phyloP scores from a whole-genome alignment of 1,140 invertebrate species.

The Oryzaephilus surinamensis region DNA sequence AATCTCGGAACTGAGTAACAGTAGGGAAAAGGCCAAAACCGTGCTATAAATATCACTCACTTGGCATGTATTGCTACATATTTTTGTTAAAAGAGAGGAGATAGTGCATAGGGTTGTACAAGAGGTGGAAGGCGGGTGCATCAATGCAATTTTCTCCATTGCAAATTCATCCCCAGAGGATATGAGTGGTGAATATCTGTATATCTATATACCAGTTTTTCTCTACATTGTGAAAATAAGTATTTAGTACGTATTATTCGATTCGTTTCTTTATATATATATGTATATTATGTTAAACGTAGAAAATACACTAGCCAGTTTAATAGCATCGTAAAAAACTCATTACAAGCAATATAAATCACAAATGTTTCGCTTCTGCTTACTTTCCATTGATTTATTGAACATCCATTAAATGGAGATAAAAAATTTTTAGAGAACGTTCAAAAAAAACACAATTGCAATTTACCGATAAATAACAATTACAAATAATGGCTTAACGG shows the following conservation, averaged over 20 bases:
- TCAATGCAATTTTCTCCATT: background rate
- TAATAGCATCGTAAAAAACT: constrained; percentile 19
- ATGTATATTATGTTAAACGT: constrained; percentile 1
- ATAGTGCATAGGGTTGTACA: constrained; percentile 11
- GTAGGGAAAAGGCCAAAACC: constrained; percentile 26
- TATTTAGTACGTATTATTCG: too few species aligned
- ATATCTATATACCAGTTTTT: background rate
- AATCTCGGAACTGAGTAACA: constrained; percentile 24
- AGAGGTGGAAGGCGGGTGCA: constrained; percentile 1
- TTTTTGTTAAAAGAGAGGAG: constrained; percentile 28
- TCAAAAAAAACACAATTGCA: too few species aligned
- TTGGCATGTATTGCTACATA: constrained; percentile 25
- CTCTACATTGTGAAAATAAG: too few species aligned
- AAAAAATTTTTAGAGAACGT: too few species aligned
- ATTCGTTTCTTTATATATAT: background rate
- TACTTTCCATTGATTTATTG: constrained; percentile 14
- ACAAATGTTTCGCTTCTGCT: constrained; percentile 13
- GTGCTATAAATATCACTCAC: constrained; percentile 26
- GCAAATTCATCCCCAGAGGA: background rate
- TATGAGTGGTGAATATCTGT: background rate
- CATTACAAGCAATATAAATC: constrained; percentile 17
- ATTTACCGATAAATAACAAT: too few species aligned
- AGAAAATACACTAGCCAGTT: constrained; percentile 14
- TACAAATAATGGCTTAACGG: too few species aligned
- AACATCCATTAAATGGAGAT: too few species aligned